Percentiles rank a stretch among this genome's conserved stretches.
Evolutionary conservation across 2,797 vertebrate species (phyloP).

Genomic region (Propithecus perrieri): DNA sequence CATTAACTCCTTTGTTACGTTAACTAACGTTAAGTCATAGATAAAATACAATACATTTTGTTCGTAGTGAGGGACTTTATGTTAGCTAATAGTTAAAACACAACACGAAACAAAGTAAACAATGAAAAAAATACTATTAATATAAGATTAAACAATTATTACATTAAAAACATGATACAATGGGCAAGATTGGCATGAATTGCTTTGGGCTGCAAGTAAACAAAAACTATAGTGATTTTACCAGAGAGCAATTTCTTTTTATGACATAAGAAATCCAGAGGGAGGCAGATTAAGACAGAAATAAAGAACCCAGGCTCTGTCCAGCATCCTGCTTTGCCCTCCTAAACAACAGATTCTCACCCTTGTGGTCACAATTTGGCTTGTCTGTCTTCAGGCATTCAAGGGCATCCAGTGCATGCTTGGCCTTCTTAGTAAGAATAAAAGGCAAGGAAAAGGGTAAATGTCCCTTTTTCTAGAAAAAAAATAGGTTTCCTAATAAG

Average conservation of each 20-base stretch:
- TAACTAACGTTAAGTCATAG: background rate
- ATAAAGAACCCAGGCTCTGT: background rate
- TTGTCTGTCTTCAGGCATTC: background rate
- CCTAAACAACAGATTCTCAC: background rate
- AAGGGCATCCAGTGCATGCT: too few relatives aligned
- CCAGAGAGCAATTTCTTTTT: background rate
- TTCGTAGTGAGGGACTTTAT: background rate
- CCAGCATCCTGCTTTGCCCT: background rate
- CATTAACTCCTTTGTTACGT: background rate
- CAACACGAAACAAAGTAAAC: conserved; percentile 1
- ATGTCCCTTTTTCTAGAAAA: background rate
- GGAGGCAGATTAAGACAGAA: background rate
- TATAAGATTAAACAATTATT: background rate
- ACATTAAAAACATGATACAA: background rate
- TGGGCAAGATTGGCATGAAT: background rate
- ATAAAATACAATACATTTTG: background rate
- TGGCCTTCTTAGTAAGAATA: background rate
- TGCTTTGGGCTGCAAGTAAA: background rate
- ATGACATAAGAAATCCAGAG: background rate
- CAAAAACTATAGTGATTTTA: background rate
- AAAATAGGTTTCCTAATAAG: background rate
- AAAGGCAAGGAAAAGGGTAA: background rate
- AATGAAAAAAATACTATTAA: background rate
- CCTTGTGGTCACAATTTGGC: background rate
- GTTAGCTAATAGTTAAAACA: background rate